Conservation (phyloP, 2,797 vertebrate genomes). For the Choloepus didactylus region DNA sequence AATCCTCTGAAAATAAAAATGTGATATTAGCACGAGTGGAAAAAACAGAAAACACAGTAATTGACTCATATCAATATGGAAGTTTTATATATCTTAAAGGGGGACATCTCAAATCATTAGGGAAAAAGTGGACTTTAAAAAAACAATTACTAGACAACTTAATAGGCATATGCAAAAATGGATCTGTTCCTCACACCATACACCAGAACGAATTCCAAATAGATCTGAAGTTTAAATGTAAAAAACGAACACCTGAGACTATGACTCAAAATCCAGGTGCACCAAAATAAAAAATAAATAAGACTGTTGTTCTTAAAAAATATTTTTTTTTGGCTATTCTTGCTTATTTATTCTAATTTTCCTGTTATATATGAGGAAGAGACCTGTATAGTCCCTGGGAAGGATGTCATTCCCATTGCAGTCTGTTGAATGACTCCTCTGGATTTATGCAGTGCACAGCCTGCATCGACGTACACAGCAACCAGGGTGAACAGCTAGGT, state of each 20-base stretch:
- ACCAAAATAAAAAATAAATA: background rate
- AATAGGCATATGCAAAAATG: constrained; percentile 1
- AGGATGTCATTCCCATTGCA: background rate
- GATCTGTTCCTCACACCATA: background rate
- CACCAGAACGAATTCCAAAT: background rate
- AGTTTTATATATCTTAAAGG: background rate
- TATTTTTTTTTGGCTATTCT: no score
- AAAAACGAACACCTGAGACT: background rate
- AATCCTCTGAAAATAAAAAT: background rate
- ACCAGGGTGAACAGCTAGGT: background rate
- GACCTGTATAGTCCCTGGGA: background rate
- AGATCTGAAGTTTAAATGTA: constrained; percentile 12
- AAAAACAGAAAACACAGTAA: background rate
- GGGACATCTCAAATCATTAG: background rate
- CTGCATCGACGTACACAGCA: background rate
- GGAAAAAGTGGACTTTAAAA: background rate
- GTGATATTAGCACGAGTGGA: background rate
- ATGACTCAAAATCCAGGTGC: background rate
- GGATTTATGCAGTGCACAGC: rapidly evolving
- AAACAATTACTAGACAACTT: constrained; percentile 12
- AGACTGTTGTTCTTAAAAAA: no score
- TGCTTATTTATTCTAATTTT: no score
- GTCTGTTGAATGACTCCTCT: background rate
- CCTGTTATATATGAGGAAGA: background rate
- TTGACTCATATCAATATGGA: background rate